A percentile compares a stretch with the other conserved stretches of the same genome.
Evolutionary conservation across 2,888 invertebrate species (phyloP).

Genomic region (Thymelicus acteon): DNA sequence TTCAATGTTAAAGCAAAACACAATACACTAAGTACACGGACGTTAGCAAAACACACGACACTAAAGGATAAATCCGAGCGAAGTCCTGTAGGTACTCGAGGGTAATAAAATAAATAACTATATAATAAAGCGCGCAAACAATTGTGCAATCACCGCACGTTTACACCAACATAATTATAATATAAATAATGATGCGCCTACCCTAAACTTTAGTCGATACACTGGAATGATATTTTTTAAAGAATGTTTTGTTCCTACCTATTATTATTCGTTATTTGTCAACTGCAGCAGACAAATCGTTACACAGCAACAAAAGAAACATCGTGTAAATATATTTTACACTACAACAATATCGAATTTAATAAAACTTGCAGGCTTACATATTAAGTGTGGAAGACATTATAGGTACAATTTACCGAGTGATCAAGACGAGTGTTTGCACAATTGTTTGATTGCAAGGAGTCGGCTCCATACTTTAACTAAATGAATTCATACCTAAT

Average conservation of each 20-base stretch:
- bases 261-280: conserved; percentile 42
- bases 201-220: conserved; percentile 80
- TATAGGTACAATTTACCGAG: conserved; percentile 50
- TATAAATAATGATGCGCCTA: conserved; percentile 76
- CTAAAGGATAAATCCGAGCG: conserved; percentile 45
- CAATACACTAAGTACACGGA: conserved; percentile 35
- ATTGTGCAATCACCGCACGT: conserved; percentile 68
- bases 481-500: conserved; percentile 80
- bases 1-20: conserved; percentile 33
- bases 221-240: conserved; percentile 83
- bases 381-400: conserved; percentile 47
- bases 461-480: conserved; percentile 71
- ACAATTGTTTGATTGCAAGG: conserved; percentile 65
- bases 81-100: conserved; percentile 61
- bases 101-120: conserved; percentile 65
- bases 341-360: conserved; percentile 49
- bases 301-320: conserved; percentile 47
- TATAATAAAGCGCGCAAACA: conserved; percentile 63
- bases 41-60: conserved; percentile 44
- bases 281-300: conserved; percentile 31
- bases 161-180: conserved; percentile 45
- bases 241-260: conserved; percentile 74
- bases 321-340: conserved; percentile 45
- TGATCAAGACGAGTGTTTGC: conserved; percentile 59
- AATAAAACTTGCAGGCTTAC: conserved; percentile 47